Conservation (phyloP, 2,113 vertebrate species). For the Puma concolor region DNA sequence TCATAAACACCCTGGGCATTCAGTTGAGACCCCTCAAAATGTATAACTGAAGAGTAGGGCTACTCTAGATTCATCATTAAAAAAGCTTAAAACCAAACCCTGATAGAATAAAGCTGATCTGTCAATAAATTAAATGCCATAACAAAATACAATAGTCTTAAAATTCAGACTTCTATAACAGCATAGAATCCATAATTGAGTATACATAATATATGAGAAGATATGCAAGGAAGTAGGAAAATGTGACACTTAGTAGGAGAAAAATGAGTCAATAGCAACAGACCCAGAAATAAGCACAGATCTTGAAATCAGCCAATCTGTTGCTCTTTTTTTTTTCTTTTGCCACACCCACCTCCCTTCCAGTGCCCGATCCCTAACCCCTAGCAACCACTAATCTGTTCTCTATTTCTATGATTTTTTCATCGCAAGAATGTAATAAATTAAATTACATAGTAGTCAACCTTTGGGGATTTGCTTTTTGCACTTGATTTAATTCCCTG, state of each 20-base stretch:
- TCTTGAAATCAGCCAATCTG: neutral
- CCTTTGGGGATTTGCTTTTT: neutral
- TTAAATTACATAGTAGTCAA: neutral
- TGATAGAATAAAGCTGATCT: neutral
- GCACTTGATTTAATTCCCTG: neutral
- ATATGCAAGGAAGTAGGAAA: neutral
- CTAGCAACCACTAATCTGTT: neutral
- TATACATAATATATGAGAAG: neutral
- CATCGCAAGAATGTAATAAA: neutral
- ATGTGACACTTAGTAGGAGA: neutral
- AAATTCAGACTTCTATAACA: neutral
- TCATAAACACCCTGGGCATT: neutral
- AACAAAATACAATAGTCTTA: neutral
- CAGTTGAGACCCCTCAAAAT: neutral
- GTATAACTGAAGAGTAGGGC: neutral
- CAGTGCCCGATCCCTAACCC: neutral
- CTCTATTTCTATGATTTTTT: neutral
- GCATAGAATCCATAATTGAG: neutral
- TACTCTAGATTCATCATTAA: neutral
- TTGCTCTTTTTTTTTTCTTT: neutral
- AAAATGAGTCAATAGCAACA: neutral
- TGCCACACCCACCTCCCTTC: neutral
- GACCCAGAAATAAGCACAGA: neutral
- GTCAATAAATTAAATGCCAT: neutral
- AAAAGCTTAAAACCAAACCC: neutral